phyloP scores from a whole-genome alignment of 2,888 invertebrate genomes.

The Temnothorax ravouxi region DNA sequence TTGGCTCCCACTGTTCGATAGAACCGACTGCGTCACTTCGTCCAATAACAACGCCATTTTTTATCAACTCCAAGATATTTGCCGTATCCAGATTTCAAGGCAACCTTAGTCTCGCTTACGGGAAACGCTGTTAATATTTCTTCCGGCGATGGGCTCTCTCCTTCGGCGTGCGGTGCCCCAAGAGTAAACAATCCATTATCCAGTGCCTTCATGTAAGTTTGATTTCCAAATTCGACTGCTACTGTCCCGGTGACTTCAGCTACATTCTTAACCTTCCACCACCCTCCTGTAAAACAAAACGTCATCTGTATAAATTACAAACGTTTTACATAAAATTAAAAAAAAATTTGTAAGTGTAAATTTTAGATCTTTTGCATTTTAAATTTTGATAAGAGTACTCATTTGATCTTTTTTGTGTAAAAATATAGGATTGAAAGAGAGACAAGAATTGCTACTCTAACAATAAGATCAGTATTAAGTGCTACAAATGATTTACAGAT shows the following conservation, averaged over 20 bases:
- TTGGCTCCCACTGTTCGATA: slow-evolving; percentile 99
- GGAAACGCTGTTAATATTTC: slow-evolving; percentile 98
- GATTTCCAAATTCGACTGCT: slow-evolving; percentile 95
- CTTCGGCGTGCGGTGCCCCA: slow-evolving; percentile 93
- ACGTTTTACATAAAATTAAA: neutral
- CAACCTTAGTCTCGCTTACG: slow-evolving; percentile 94
- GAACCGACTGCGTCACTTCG: slow-evolving; percentile 95
- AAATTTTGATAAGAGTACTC: neutral
- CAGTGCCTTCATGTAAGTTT: slow-evolving; percentile 94
- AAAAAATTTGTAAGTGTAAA: neutral
- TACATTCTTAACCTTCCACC: slow-evolving; percentile 93
- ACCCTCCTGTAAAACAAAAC: slow-evolving; percentile 89
- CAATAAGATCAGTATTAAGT: too few relatives aligned
- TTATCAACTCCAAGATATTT: slow-evolving; percentile 97
- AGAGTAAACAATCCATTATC: slow-evolving; percentile 98
- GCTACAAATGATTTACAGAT: too few relatives aligned
- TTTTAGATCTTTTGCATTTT: neutral
- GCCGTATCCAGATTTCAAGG: slow-evolving; percentile 98
- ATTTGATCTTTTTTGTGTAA: neutral
- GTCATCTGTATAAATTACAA: neutral
- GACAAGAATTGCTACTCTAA: neutral
- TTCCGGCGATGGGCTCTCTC: slow-evolving; percentile 96
- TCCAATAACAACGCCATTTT: slow-evolving; percentile 94
- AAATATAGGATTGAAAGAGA: neutral
- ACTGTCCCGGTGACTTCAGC: slow-evolving; percentile 94